Evolutionary conservation across 2,113 vertebrate species (phyloP).

Genomic region (Cacatua alba): DNA sequence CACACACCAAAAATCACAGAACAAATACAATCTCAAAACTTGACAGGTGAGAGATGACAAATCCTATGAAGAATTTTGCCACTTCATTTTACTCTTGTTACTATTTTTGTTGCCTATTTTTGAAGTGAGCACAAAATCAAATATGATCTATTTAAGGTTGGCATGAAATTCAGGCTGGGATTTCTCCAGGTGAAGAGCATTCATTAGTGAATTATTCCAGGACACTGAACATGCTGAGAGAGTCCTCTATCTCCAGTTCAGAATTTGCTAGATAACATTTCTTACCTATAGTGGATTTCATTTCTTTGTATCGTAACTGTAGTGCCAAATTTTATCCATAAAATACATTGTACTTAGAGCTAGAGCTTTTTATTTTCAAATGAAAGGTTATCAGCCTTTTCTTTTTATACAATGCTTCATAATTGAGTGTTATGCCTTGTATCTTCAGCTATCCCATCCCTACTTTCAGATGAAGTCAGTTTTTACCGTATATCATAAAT

Average conservation of each 20-base stretch:
- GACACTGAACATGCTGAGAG: not conserved
- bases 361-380: slow-evolving; percentile 25
- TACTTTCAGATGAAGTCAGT: not conserved
- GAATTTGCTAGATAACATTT: not conserved
- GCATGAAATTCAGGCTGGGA: not conserved
- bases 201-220: not conserved
- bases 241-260: not conserved
- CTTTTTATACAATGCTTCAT: slow-evolving; percentile 13
- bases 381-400: slow-evolving; percentile 11
- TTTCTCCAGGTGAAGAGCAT: not conserved
- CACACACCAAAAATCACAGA: not conserved
- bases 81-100: not conserved
- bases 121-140: not conserved
- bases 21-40: not conserved
- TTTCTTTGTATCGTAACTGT: not conserved
- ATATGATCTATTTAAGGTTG: not conserved
- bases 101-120: not conserved
- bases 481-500: not conserved
- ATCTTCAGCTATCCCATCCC: not conserved
- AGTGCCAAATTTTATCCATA: slow-evolving; percentile 10
- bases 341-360: not conserved
- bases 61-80: not conserved
- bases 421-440: not conserved
- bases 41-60: not conserved
- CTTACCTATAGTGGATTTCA: not conserved